Evolutionary conservation across 2,888 invertebrate genomes (phyloP).

Genomic region (Ethmia dodecea): DNA sequence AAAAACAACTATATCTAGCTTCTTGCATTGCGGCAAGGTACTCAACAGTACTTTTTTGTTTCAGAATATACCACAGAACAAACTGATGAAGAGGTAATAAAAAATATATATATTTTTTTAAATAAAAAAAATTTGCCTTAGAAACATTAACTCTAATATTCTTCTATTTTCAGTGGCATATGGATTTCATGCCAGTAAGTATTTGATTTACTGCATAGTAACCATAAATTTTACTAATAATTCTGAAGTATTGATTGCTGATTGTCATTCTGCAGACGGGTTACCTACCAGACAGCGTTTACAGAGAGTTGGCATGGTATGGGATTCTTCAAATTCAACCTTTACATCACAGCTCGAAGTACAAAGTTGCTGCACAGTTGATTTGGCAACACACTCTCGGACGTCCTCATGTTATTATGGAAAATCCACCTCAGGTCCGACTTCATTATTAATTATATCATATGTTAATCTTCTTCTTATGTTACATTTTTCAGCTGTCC

Average conservation of each 20-base stretch:
- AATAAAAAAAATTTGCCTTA: not conserved
- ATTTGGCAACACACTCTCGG: slow-evolving; percentile 73
- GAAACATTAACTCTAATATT: not conserved
- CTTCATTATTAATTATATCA: no score
- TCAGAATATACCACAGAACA: slow-evolving; percentile 39
- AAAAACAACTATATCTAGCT: no score
- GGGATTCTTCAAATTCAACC: slow-evolving; percentile 68
- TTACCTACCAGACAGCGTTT: slow-evolving; percentile 65
- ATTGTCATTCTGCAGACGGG: slow-evolving; percentile 47
- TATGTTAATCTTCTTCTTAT: no score
- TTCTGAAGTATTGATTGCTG: not conserved
- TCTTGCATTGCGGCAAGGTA: no score
- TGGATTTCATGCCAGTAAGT: slow-evolving; percentile 69
- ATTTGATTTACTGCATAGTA: not conserved
- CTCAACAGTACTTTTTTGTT: no score
- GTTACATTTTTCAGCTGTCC: no score
- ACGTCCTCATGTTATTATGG: slow-evolving; percentile 66
- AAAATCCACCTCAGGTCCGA: slow-evolving; percentile 61
- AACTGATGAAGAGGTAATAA: slow-evolving; percentile 54
- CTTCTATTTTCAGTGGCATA: slow-evolving; percentile 55
- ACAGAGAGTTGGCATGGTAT: slow-evolving; percentile 69
- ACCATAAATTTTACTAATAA: not conserved
- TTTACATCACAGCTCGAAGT: slow-evolving; percentile 60
- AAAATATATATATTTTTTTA: not conserved
- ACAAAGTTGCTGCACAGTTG: slow-evolving; percentile 60